Evolutionary conservation across 2,888 invertebrate species (phyloP).

Genomic region (Cephus spinipes): DNA sequence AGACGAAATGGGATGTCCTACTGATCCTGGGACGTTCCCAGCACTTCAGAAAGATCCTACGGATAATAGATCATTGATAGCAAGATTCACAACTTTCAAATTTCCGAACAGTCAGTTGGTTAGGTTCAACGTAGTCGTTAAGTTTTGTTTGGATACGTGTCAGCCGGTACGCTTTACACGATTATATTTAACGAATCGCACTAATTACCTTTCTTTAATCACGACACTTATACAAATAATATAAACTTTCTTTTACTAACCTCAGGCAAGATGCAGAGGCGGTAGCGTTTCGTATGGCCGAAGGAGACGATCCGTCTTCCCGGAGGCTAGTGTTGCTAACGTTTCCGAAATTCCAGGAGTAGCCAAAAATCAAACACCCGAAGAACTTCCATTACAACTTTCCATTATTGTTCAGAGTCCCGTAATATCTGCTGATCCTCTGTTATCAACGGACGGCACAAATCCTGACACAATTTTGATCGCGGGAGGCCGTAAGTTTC

Average conservation of each 20-base stretch:
- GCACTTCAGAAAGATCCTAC: conserved; percentile 63
- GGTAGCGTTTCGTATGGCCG: conserved; percentile 45
- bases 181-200: not conserved
- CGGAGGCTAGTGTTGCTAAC: conserved; percentile 16
- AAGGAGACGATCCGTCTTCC: conserved; percentile 35
- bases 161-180: conserved; percentile 68
- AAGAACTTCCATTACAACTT: conserved; percentile 70
- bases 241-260: conserved; percentile 22
- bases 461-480: conserved; percentile 68
- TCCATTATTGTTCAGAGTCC: conserved; percentile 72
- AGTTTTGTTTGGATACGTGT: conserved; percentile 82
- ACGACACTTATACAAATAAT: conserved; percentile 41
- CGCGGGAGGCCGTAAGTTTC: conserved; percentile 70
- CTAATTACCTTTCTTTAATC: conserved; percentile 45
- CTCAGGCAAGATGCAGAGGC: conserved; percentile 29
- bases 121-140: conserved; percentile 83
- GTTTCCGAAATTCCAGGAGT: conserved; percentile 31
- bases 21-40: conserved; percentile 76
- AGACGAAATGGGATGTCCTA: conserved; percentile 85
- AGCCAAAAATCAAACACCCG: conserved; percentile 46
- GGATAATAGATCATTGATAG: conserved; percentile 66
- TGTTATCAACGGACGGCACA: conserved; percentile 72
- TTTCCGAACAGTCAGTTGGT: conserved; percentile 88
- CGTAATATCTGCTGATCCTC: conserved; percentile 73
- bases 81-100: conserved; percentile 86